Percentiles rank a stretch among this genome's conserved stretches.
Evolutionary conservation across 1,140 invertebrate species (phyloP).

Genomic region (Sminthurides bifidus): DNA sequence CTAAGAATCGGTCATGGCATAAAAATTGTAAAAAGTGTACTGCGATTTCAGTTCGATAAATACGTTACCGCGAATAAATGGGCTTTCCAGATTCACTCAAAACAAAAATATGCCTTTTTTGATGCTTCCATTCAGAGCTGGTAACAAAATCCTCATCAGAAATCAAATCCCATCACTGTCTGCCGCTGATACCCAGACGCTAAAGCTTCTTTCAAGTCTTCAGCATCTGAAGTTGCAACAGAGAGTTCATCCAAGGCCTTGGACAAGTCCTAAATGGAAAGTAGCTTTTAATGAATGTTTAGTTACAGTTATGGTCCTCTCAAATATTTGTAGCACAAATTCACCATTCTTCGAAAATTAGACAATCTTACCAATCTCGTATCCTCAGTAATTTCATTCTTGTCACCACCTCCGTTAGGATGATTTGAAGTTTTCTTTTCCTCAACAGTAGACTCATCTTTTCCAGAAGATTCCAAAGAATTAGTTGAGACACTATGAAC

Average conservation of each 20-base stretch:
- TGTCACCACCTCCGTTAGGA: too few species aligned
- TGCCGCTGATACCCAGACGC: conserved; percentile 1
- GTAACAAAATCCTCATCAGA: conserved; percentile 43
- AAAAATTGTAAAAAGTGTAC: neutral
- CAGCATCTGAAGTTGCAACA: conserved; percentile 18
- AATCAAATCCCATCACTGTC: conserved; percentile 7
- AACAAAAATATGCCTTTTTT: conserved; percentile 87
- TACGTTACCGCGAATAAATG: conserved; percentile 79
- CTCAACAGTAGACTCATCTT: too few species aligned
- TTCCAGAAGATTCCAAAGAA: too few species aligned
- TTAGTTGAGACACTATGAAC: too few species aligned
- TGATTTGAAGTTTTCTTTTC: too few species aligned
- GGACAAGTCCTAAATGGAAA: conserved; percentile 2
- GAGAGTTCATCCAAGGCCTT: conserved; percentile 22
- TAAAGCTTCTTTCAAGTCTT: conserved; percentile 7
- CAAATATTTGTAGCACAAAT: too few species aligned
- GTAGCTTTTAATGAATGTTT: neutral
- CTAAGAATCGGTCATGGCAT: neutral
- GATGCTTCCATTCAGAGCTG: conserved; percentile 57
- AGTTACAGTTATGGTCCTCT: neutral
- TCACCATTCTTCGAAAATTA: too few species aligned
- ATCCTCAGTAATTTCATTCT: too few species aligned
- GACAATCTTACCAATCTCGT: too few species aligned
- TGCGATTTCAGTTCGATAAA: neutral
- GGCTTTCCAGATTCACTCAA: conserved; percentile 90